Percentiles rank a stretch among this genome's conserved stretches.
phyloP scores from a whole-genome alignment of 1,140 invertebrate genomes.

The Musca vetustissima region DNA sequence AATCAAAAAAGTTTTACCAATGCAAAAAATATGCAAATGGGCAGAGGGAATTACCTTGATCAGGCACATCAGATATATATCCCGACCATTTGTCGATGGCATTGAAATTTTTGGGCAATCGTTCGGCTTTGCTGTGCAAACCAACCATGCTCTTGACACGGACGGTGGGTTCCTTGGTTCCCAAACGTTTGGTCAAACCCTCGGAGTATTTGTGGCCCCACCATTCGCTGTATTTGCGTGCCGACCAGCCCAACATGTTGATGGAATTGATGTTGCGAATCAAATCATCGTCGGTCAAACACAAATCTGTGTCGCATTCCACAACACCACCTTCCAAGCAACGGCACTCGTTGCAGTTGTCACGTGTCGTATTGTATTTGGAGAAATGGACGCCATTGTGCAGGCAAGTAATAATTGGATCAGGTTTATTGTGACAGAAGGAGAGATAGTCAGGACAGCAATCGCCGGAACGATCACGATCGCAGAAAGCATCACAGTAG shows the following conservation, averaged over 20 bases:
- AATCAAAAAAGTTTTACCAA: background rate
- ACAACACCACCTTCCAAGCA: slow-evolving; percentile 63
- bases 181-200: slow-evolving; percentile 73
- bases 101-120: slow-evolving; percentile 73
- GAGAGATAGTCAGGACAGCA: slow-evolving; percentile 87
- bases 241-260: slow-evolving; percentile 68
- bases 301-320: slow-evolving; percentile 71
- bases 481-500: slow-evolving; percentile 93
- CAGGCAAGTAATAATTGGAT: slow-evolving; percentile 39
- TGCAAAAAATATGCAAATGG: background rate
- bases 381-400: slow-evolving; percentile 45
- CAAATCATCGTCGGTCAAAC: slow-evolving; percentile 71
- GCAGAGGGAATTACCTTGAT: slow-evolving; percentile 65
- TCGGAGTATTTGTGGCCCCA: slow-evolving; percentile 81
- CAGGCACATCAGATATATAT: slow-evolving; percentile 70
- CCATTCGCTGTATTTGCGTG: slow-evolving; percentile 79
- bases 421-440: slow-evolving; percentile 64
- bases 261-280: slow-evolving; percentile 68
- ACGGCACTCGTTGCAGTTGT: slow-evolving; percentile 79
- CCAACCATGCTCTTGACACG: slow-evolving; percentile 72
- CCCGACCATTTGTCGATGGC: slow-evolving; percentile 70
- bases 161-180: slow-evolving; percentile 61
- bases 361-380: slow-evolving; percentile 49
- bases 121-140: slow-evolving; percentile 63
- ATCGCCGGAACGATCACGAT: slow-evolving; percentile 66